Percentiles rank a stretch among this genome's conserved stretches.
Conservation (phyloP, 30 jellyfish, hydroid and myxozoan species). For the Aurelia sp. region DNA sequence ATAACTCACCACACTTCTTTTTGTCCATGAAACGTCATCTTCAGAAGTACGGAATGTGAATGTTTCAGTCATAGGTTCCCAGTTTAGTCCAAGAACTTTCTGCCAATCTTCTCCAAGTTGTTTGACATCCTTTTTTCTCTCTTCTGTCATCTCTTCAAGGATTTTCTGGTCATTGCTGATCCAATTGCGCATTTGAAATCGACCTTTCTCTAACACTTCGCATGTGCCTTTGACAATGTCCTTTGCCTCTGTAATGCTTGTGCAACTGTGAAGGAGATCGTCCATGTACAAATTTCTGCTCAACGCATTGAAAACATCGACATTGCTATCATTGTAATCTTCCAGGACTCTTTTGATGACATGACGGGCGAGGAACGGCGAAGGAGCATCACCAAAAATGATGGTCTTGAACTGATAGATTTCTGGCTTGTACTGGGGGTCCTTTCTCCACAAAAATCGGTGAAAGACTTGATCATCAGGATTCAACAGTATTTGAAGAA, state of each 20-base stretch:
- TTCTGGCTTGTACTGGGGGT: slow-evolving; percentile 9
- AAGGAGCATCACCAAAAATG: slow-evolving; percentile 51
- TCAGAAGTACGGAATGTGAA: slow-evolving; percentile 49
- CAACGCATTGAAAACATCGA: slow-evolving; percentile 24
- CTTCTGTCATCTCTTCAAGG: slow-evolving; percentile 51
- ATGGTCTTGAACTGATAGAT: slow-evolving; percentile 56
- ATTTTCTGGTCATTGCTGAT: slow-evolving; percentile 29
- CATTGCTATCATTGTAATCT: slow-evolving; percentile 34
- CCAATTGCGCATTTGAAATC: slow-evolving; percentile 54
- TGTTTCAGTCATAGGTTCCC: slow-evolving; percentile 21
- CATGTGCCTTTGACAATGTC: slow-evolving; percentile 60
- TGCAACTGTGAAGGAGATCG: slow-evolving; percentile 60
- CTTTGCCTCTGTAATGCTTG: slow-evolving; percentile 41
- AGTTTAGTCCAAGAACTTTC: slow-evolving; percentile 2
- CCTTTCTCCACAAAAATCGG: slow-evolving; percentile 60
- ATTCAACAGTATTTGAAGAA: too few relatives aligned
- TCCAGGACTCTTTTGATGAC: slow-evolving; percentile 49
- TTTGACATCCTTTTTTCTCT: slow-evolving; percentile 40
- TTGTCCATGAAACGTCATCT: slow-evolving; percentile 41
- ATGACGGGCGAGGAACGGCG: slow-evolving; percentile 38
- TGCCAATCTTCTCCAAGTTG: slow-evolving; percentile 53
- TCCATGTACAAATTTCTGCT: slow-evolving; percentile 52
- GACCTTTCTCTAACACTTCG: slow-evolving; percentile 39
- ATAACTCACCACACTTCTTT: slow-evolving; percentile 37
- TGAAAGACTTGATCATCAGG: slow-evolving; percentile 19